Evolutionary conservation across 2,797 vertebrate species (phyloP).

Genomic region (Micromesistius poutassou): DNA sequence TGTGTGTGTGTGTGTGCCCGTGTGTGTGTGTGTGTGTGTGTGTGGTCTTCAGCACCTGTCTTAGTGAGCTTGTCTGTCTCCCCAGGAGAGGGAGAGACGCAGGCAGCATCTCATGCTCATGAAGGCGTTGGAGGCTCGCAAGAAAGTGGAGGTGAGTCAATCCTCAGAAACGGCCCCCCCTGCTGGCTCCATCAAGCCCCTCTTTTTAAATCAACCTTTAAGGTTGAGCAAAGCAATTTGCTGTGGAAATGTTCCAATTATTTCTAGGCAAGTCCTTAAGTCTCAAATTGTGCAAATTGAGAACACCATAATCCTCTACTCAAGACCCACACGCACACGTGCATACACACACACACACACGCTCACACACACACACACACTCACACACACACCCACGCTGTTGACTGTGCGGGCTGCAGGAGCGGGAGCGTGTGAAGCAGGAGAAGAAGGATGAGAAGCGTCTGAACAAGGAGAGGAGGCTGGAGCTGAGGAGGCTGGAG

Average conservation of each 20-base stretch:
- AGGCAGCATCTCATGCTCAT: slow-evolving; percentile 93
- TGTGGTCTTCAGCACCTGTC: slow-evolving; percentile 37
- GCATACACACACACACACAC: no score
- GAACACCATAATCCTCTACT: slow-evolving; percentile 35
- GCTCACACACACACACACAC: background rate
- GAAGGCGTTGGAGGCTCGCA: slow-evolving; percentile 93
- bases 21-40: no score
- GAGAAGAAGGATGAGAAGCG: slow-evolving; percentile 93
- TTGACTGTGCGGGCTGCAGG: slow-evolving; percentile 64
- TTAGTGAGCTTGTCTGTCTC: slow-evolving; percentile 14
- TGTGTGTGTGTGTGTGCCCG: no score
- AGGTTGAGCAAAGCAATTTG: slow-evolving; percentile 18
- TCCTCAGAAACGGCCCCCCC: background rate
- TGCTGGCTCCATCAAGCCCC: background rate
- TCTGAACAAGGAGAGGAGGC: slow-evolving; percentile 90
- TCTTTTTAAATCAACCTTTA: slow-evolving; percentile 26
- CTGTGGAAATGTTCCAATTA: slow-evolving; percentile 17
- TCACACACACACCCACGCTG: background rate
- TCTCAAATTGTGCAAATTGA: slow-evolving; percentile 15
- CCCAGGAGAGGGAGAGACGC: slow-evolving; percentile 89
- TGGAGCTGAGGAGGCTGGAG: slow-evolving; percentile 86
- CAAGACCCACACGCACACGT: background rate
- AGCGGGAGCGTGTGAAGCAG: slow-evolving; percentile 89
- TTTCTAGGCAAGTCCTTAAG: slow-evolving; percentile 20
- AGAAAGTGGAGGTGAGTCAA: slow-evolving; percentile 87